phyloP scores from a whole-genome alignment of 2,888 invertebrate genomes.

The Chymomyza amoena region DNA sequence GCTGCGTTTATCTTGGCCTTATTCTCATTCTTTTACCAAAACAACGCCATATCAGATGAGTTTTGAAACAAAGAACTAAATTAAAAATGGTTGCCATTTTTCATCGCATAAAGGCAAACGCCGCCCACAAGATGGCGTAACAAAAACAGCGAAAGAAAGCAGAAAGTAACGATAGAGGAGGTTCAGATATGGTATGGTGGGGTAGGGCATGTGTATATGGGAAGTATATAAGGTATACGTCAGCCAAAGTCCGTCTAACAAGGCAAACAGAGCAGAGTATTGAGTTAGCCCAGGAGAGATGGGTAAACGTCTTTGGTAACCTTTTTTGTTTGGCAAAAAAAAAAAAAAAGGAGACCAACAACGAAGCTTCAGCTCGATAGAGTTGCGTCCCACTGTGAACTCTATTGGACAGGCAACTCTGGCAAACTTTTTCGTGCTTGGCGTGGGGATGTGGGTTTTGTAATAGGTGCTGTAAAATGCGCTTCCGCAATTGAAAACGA shows the following conservation, averaged over 20 bases:
- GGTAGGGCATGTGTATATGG: too few relatives aligned
- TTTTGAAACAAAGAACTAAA: slow-evolving; percentile 34
- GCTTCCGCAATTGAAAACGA: background rate
- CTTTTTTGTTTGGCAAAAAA: background rate
- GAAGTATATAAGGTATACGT: background rate
- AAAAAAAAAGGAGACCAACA: background rate
- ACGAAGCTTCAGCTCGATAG: background rate
- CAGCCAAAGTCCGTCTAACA: background rate
- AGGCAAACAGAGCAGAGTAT: background rate
- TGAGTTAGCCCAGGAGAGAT: too few relatives aligned
- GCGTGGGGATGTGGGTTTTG: too few relatives aligned
- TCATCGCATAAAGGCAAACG: background rate
- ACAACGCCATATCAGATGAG: background rate
- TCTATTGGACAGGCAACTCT: background rate
- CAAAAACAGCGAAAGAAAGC: background rate
- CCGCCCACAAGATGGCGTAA: background rate
- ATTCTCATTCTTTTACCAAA: background rate
- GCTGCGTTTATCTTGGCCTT: background rate
- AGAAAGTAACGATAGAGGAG: background rate
- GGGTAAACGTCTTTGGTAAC: background rate
- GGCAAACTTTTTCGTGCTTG: background rate
- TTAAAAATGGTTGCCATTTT: slow-evolving; percentile 43
- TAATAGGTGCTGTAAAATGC: background rate
- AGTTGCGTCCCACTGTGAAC: background rate
- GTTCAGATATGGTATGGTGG: too few relatives aligned